These are phyloP conservation scores for Cryptoblepharus egeriae DNA, from an alignment of 2,797 vertebrate species.

Conservation along the genomic window DNA sequence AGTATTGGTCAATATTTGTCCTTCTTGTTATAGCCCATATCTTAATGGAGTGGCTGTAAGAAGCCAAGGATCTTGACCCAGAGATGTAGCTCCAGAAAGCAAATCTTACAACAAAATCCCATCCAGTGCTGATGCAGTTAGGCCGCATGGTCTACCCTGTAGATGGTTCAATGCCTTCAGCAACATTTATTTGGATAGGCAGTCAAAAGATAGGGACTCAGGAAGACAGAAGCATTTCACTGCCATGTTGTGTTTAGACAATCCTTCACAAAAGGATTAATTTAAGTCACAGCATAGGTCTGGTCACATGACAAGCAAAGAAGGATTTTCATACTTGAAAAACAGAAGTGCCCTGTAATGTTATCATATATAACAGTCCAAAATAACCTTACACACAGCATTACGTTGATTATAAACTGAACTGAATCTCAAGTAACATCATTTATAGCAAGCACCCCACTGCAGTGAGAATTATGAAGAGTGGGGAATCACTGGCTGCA, in stretches of 20 bases:
- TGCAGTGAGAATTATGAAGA: background rate
- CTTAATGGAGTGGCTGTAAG: background rate
- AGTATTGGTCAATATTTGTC: no score
- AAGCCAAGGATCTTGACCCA: background rate
- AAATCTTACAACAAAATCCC: no score
- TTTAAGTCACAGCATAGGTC: no score
- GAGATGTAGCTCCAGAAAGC: background rate
- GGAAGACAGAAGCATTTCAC: background rate
- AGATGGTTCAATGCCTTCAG: no score
- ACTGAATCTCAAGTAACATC: background rate
- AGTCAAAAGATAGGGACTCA: background rate
- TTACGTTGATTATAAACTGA: slow-evolving; percentile 29
- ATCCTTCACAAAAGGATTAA: background rate
- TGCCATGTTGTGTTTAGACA: background rate
- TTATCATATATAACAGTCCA: background rate
- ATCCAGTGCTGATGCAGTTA: no score
- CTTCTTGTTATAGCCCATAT: no score
- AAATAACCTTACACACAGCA: background rate
- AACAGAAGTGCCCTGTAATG: background rate
- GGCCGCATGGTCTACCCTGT: no score
- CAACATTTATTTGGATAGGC: background rate
- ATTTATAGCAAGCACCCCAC: background rate
- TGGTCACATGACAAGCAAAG: background rate
- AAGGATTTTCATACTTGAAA: background rate
- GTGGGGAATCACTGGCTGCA: background rate